These are phyloP conservation scores for Puffinus mauretanicus DNA, from an alignment of 2,113 vertebrate genomes.

Conservation along the genomic window DNA sequence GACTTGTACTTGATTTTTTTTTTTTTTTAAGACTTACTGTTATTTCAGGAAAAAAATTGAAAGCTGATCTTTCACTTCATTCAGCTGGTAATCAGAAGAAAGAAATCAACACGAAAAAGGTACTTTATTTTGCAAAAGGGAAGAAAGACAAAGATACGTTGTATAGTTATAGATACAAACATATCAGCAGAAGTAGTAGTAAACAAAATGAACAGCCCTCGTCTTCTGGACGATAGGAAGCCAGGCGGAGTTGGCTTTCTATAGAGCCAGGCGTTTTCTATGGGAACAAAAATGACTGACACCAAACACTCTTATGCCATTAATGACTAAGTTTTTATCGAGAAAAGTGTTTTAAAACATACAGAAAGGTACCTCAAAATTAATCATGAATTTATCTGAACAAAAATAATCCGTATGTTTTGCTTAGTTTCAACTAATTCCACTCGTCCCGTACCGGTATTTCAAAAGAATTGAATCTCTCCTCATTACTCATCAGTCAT, in stretches of 20 bases:
- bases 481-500: slow-evolving; percentile 58
- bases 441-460: background rate
- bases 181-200: slow-evolving; percentile 60
- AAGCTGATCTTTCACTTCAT: slow-evolving; percentile 72
- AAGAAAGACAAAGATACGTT: slow-evolving; percentile 70
- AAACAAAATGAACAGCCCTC: slow-evolving; percentile 27
- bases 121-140: slow-evolving; percentile 74
- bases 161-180: slow-evolving; percentile 55
- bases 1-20: slow-evolving; percentile 74
- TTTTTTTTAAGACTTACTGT: slow-evolving; percentile 56
- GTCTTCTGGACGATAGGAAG: slow-evolving; percentile 19
- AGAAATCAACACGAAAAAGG: slow-evolving; percentile 58
- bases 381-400: slow-evolving; percentile 32
- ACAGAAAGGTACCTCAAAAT: slow-evolving; percentile 65
- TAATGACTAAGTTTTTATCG: slow-evolving; percentile 4
- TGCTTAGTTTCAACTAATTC: background rate
- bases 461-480: slow-evolving; percentile 57
- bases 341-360: slow-evolving; percentile 22
- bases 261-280: slow-evolving; percentile 38
- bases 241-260: slow-evolving; percentile 33
- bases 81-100: slow-evolving; percentile 58
- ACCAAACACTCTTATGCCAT: background rate
- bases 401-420: slow-evolving; percentile 26
- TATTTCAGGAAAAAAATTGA: slow-evolving; percentile 69
- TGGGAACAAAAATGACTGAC: slow-evolving; percentile 21